Base-by-base conservation (phyloP, 2,797 vertebrate species). In the Lacerta agilis region DNA sequence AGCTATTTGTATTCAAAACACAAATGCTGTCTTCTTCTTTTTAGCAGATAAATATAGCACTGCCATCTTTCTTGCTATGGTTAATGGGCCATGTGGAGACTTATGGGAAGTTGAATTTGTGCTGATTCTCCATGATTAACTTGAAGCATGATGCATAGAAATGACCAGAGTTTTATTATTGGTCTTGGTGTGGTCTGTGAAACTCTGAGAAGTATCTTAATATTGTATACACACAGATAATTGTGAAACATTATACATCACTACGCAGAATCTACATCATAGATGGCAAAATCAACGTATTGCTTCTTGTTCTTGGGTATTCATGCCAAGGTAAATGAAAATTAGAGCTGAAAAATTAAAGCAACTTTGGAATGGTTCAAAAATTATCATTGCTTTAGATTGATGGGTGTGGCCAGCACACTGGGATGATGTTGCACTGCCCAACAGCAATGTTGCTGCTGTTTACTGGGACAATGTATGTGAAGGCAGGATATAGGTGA, bases 1-100 rank as follows among this genome's bases (percentile, higher is more conserved):
- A 87, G 80, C 88, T 95, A 89, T 94, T 94, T 95, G 86, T 92
- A 95, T 96, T 96, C 94, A 87, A 66, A 82, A 86, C 88, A 93
- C 38, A 89, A 43, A 82, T 58, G 79, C 43, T 85, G 20, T 89
- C 5, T 2, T 61, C 90, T 84, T 87, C 76, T 64, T 66, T 75
- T 72, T 5, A 79, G 81, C 87, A 89, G 85, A 7, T 55, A 89
- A 77, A 11, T 83, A 77, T 23, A 82, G 83, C 87, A 78, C 86
- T 41, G 1, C n/a, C 49, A 83, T 69, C 69, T 69, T 85, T 3
- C 72, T 67, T 76, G 43, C 27, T 66, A 69, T 72, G 66, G 64
- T 88, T 88, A 88, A 88, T 88, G 69, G 77, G 18, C 77, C 33
- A 5, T 89, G 43, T 10, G 75, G n/a, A 66, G n/a, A 33, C 55